Base-by-base conservation (phyloP, 2,888 invertebrate species). In the Eretmocerus hayati region DNA sequence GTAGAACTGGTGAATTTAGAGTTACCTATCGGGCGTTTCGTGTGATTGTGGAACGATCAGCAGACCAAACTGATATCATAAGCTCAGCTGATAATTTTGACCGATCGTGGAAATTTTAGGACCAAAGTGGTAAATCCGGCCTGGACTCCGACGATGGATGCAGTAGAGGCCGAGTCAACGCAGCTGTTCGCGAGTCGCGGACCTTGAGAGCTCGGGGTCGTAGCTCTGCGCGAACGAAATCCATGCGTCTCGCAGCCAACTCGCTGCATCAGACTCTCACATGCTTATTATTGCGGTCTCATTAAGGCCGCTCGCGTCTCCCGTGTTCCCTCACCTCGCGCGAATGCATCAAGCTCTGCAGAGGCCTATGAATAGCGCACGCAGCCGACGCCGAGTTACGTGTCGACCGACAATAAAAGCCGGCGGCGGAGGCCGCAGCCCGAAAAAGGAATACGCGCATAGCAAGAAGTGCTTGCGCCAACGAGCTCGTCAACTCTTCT, bases 331-430 rank as follows among this genome's bases (percentile, higher is more conserved):
- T 6, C 26, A 11, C 26, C n/a, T 31, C 33, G 22, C 33, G 42
- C 26, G 36, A 44, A 41, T 37, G n/a, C n/a, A n/a, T n/a, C n/a
- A n/a, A n/a, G n/a, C n/a, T 40, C 39, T 31, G 3, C 33, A 22
- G 18, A 4, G 38, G 20, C 43, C 49, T 49, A 49, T 49, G 49
- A 49, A 49, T 49, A 49, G 45, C 41, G 16, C 30, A 21, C 26
- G 18, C 36, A 19, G 26, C 8, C 35, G 11, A 8, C n/a, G 30
- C 26, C 15, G 26, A 47, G 42, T 42, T 47, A 42, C 42, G 48
- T 39, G 48, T 35, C 20, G 43, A 26, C 26, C 8, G 40, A 48
- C 40, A 44, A 44, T 43, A 35, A 48, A 35, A 38, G 38, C 11
- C 26, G 26, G 26, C 6, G 26, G 44, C n/a, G 26, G 26, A 26